Evolutionary conservation across 2,113 vertebrate species (phyloP), one percentile per base, ranked within the genome.

Genomic region (Kryptolebias marmoratus): DNA sequence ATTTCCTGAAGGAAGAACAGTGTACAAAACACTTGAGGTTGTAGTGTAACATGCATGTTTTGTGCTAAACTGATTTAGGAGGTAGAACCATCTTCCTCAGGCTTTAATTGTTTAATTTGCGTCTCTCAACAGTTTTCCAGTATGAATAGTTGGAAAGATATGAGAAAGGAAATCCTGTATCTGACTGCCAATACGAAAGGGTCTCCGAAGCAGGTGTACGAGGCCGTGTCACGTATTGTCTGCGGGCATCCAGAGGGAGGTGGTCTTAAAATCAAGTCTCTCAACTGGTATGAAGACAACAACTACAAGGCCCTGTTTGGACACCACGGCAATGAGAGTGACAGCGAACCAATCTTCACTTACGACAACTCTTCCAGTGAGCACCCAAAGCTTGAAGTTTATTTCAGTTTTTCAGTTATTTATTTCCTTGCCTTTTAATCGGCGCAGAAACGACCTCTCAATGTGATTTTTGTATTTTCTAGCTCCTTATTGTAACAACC

Each of bases 201-300:
- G 72, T 96, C 97, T 1, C 96, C 97, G 44, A 94, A 94, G 0
- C 94, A 96, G 79, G 94, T 98, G 81, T 99, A 98, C 86, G 96
- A 99, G 89, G 96, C 97, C 0, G 97, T 99, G 82, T 98, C 97
- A 0, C 96, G 98, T 31, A 98, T 99, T 0, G 94, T 98, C 49
- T 99, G 98, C 0, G 98, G 98, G 2, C 97, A 99, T 56, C 98
- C 98, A 0, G 97, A 99, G 78, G 96, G 96, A 0, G 98, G 98
- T 11, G 97, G 97, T 0, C 94, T 98, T 57, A 98, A 98, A 93
- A 98, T 99, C 86, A 98, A 99, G 83, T 99, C 98, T 15, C 95
- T 99, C 70, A 99, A 99, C 91, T 99, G 97, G 97, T 98, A 98
- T 0, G 98, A 99, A 79, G 98, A 99, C 90, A 95, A 96, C 81